Percentiles rank a stretch among this genome's conserved stretches.
Conservation (phyloP, 2,888 invertebrate genomes). For the Drosophila algonquin region DNA sequence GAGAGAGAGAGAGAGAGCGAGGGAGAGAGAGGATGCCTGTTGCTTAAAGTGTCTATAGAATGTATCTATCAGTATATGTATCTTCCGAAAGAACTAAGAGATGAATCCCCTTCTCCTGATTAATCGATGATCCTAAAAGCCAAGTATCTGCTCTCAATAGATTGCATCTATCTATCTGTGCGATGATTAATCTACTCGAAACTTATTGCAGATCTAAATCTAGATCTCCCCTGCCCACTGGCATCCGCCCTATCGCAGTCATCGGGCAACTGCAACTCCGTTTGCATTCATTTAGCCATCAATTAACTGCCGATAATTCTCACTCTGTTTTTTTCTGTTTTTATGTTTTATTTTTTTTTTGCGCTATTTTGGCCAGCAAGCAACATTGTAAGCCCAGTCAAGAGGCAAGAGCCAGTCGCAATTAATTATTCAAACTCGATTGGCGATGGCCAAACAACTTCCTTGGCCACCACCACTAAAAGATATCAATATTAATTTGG, state of each 20-base stretch:
- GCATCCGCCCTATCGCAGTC: slow-evolving; percentile 6
- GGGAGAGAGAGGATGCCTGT: slow-evolving; percentile 6
- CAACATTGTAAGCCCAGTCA: slow-evolving; percentile 35
- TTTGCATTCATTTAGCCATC: slow-evolving; percentile 37
- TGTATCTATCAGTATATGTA: too few species aligned
- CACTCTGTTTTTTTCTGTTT: neutral
- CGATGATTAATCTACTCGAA: neutral
- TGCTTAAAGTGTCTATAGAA: neutral
- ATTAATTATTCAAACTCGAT: slow-evolving; percentile 51
- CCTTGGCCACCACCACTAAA: slow-evolving; percentile 9
- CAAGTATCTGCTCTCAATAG: neutral
- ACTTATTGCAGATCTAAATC: neutral
- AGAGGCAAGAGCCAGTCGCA: slow-evolving; percentile 18
- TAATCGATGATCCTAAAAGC: too few species aligned
- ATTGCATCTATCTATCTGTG: neutral
- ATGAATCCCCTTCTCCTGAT: neutral
- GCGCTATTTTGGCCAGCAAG: too few species aligned
- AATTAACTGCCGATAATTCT: slow-evolving; percentile 41
- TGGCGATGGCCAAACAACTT: slow-evolving; percentile 31
- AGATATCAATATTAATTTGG: slow-evolving; percentile 66
- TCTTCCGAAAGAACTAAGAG: neutral
- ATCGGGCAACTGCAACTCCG: slow-evolving; percentile 18
- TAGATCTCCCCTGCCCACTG: too few species aligned
- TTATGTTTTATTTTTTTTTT: neutral
- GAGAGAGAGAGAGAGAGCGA: neutral